phyloP scores from a whole-genome alignment of 2,113 vertebrate species.

The Lutjanus erythropterus region DNA sequence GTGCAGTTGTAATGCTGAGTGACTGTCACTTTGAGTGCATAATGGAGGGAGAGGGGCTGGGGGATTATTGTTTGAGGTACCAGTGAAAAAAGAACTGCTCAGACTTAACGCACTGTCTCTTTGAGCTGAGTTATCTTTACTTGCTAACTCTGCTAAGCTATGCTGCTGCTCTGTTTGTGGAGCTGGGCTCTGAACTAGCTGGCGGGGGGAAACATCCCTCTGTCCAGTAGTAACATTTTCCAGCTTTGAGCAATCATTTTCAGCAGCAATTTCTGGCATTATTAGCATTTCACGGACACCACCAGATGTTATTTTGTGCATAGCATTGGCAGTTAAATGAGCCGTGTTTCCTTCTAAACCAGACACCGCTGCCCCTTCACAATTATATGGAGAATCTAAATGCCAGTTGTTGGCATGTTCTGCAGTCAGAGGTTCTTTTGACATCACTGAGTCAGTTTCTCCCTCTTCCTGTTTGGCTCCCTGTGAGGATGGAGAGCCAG shows the following conservation, averaged over 20 bases:
- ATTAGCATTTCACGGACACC: constrained; percentile 46
- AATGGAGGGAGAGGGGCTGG: constrained; percentile 14
- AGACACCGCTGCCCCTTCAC: constrained; percentile 42
- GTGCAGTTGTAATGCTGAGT: constrained; percentile 49
- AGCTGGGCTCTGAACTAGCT: constrained; percentile 33
- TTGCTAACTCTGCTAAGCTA: constrained; percentile 36
- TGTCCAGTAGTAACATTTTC: constrained; percentile 42
- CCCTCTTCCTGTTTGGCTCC: constrained; percentile 38
- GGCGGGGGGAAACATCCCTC: constrained; percentile 7
- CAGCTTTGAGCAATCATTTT: constrained; percentile 37
- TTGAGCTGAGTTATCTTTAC: constrained; percentile 38
- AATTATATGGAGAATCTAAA: constrained; percentile 49
- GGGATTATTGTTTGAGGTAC: constrained; percentile 31
- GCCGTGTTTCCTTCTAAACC: constrained; percentile 47
- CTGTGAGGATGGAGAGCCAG: constrained; percentile 32
- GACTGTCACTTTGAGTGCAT: constrained; percentile 49
- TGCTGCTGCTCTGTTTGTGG: constrained; percentile 50
- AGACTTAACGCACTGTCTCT: constrained; percentile 17
- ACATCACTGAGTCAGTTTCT: constrained; percentile 16
- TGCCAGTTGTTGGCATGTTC: constrained; percentile 54
- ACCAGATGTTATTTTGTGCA: constrained; percentile 65
- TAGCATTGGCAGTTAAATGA: constrained; percentile 50
- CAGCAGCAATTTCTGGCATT: constrained; percentile 44
- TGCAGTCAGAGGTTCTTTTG: constrained; percentile 33
- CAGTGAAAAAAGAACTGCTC: constrained; percentile 20